A percentile compares a stretch with the other conserved stretches of the same genome.
phyloP scores from a whole-genome alignment of 2,113 vertebrate species.

The Alligator mississippiensis region DNA sequence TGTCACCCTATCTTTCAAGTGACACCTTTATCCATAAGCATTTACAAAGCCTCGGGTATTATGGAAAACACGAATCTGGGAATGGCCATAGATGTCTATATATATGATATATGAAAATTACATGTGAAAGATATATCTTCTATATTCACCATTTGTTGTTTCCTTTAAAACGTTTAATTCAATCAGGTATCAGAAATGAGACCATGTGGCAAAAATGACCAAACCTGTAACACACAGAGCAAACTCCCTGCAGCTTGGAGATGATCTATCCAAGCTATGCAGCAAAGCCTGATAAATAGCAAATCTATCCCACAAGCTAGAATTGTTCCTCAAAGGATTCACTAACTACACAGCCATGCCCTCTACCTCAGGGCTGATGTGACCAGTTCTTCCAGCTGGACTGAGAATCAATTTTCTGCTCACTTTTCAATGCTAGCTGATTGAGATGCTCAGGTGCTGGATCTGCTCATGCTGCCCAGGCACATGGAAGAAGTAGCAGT shows the following conservation, averaged over 20 bases:
- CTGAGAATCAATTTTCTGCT: not conserved
- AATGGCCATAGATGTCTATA: not conserved
- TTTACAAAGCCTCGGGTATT: not conserved
- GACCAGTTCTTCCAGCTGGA: too few species aligned
- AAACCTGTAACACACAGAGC: not conserved
- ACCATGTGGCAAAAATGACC: not conserved
- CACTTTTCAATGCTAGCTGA: not conserved
- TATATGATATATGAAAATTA: not conserved
- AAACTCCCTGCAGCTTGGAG: not conserved
- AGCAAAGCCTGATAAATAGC: not conserved
- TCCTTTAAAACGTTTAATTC: not conserved
- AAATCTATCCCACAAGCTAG: not conserved
- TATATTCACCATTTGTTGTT: not conserved
- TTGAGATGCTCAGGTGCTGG: not conserved
- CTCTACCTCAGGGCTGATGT: not conserved
- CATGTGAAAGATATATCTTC: not conserved
- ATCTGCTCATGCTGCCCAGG: not conserved
- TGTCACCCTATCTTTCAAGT: not conserved
- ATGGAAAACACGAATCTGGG: not conserved
- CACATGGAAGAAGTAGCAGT: not conserved
- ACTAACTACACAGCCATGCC: not conserved
- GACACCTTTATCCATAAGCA: not conserved
- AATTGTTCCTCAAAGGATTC: not conserved
- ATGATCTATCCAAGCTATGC: not conserved
- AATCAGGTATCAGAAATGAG: not conserved